Base-by-base conservation (phyloP, 2,113 vertebrate genomes). In the Edolisoma coerulescens region DNA sequence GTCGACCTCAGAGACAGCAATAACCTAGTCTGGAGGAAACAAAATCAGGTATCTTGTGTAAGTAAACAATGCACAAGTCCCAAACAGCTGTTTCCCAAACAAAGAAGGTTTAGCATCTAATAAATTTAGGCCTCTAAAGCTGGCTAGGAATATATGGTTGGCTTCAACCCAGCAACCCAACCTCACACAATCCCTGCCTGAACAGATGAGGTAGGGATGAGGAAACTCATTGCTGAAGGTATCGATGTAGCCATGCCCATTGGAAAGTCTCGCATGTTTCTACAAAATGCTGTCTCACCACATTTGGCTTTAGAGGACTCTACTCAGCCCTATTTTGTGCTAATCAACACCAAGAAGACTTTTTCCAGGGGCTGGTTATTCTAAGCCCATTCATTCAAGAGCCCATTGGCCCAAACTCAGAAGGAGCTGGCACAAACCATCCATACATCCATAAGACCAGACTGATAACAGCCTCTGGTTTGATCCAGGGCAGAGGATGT, bases 401-500 rank as follows among this genome's bases (percentile, higher is more conserved):
- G 35, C 20, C 60, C 50, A 68, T 74, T 93, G 87, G 90, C 63
- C 27, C 33, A 75, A 86, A 67, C 71, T 92, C 85, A 74, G 64
- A 63, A 85, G 54, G 11, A 88, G 71, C 20, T 96, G 95, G 75
- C 82, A 93, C 42, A 80, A 88, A 35, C 16, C n/a, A 69, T 11
- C 44, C 79, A 47, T 14, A n/a, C n/a, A 69, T 11, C 44, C 79
- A 47, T 14, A n/a, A 82, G 83, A 61, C 45, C 45, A 81, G 80
- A 44, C 68, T 96, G 84, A 59, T 89, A 93, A 91, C 42, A 90
- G 88, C 54, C 39, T 80, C 45, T 88, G 54, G 54, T 63, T 67
- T 88, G 30, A 94, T 91, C 54, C 79, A 70, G 78, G 54, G 30
- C 19, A 53, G 27, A 76, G 39, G 33, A 70, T 47, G 39, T 65